A percentile compares a stretch with the other conserved stretches of the same genome.
Evolutionary conservation across 2,797 vertebrate genomes (phyloP).

Genomic region (Semaprochilodus insignis): DNA sequence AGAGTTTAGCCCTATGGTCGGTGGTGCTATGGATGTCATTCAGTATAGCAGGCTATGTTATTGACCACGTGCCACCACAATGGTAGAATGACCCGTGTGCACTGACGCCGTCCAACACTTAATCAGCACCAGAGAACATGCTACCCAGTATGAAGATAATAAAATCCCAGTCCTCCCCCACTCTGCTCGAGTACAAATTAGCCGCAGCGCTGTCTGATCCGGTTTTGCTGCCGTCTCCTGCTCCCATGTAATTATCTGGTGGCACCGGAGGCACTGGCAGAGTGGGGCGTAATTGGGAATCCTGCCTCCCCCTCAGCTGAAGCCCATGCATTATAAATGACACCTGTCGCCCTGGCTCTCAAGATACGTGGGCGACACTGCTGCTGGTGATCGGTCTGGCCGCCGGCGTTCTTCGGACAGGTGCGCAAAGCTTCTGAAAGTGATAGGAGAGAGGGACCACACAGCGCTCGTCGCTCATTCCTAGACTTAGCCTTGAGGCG

Average conservation of each 20-base stretch:
- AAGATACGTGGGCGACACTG: slow-evolving; percentile 43
- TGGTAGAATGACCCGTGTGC: neutral
- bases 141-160: neutral
- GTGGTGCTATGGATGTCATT: too few relatives aligned
- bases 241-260: slow-evolving; percentile 56
- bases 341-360: slow-evolving; percentile 45
- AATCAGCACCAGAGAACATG: neutral
- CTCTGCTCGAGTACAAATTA: slow-evolving; percentile 44
- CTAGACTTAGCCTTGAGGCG: neutral
- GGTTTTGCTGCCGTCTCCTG: slow-evolving; percentile 31
- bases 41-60: too few relatives aligned
- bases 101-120: neutral
- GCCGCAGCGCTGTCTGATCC: slow-evolving; percentile 23
- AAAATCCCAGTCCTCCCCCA: slow-evolving; percentile 26
- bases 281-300: slow-evolving; percentile 59
- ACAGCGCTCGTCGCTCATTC: slow-evolving; percentile 43
- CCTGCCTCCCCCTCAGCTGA: slow-evolving; percentile 49
- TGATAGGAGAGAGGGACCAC: slow-evolving; percentile 8
- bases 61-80: too few relatives aligned
- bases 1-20: too few relatives aligned
- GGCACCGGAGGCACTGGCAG: slow-evolving; percentile 33
- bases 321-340: slow-evolving; percentile 62
- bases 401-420: slow-evolving; percentile 8
- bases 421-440: slow-evolving; percentile 22
- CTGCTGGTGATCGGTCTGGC: slow-evolving; percentile 51